These are phyloP conservation scores for Rhinogobio ventralis DNA, from an alignment of 2,797 vertebrate species.

Conservation along the genomic window DNA sequence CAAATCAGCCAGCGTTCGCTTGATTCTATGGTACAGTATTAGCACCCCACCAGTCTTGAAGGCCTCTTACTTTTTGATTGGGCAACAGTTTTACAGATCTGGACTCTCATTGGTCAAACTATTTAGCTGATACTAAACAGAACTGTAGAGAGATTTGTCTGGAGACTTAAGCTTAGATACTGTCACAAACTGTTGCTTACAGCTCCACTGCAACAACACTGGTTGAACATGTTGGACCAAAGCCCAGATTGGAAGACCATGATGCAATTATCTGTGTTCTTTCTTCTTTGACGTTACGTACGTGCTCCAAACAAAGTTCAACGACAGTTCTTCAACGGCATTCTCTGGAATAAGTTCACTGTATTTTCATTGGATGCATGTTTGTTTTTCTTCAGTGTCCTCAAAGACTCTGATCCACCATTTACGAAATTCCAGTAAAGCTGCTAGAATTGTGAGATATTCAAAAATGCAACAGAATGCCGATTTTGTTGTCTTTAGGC, in stretches of 20 bases:
- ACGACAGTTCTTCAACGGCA: conserved; percentile 33
- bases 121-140: background rate
- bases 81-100: background rate
- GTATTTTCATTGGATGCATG: conserved; percentile 67
- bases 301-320: conserved; percentile 25
- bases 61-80: background rate
- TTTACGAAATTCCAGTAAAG: conserved; percentile 63
- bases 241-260: conserved; percentile 20
- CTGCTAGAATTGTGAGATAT: conserved; percentile 62
- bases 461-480: conserved; percentile 58
- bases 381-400: conserved; percentile 38
- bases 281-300: conserved; percentile 21
- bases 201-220: conserved; percentile 53
- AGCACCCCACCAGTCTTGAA: background rate
- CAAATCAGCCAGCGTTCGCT: background rate
- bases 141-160: conserved; percentile 15
- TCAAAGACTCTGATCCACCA: conserved; percentile 60
- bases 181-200: conserved; percentile 42
- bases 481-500: conserved; percentile 58
- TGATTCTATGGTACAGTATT: conserved; percentile 11
- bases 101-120: conserved; percentile 1
- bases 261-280: conserved; percentile 37
- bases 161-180: conserved; percentile 35
- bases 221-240: conserved; percentile 40
- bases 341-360: conserved; percentile 46